phyloP scores from a whole-genome alignment of 2,888 invertebrate genomes.

The Anthrax anthrax region DNA sequence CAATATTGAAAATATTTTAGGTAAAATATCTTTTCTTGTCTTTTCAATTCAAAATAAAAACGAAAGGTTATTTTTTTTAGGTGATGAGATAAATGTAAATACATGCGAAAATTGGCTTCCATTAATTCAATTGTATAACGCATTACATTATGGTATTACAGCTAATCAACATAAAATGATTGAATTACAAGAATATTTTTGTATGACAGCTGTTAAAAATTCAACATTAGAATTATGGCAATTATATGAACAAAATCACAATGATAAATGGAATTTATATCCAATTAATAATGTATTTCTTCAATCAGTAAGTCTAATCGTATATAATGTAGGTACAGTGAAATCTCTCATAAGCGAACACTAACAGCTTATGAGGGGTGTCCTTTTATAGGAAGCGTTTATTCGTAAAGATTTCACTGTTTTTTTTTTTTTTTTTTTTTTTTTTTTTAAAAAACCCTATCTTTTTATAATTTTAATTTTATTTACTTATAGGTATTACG shows the following conservation, averaged over 20 bases:
- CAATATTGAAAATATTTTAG: constrained; percentile 21
- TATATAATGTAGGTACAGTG: no score
- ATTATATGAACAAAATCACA: constrained; percentile 20
- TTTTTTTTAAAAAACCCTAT: not conserved
- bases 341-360: no score
- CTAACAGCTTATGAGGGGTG: no score
- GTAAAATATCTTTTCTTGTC: no score
- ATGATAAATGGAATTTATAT: constrained; percentile 25
- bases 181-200: constrained; percentile 28
- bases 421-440: not conserved
- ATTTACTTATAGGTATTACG: constrained; percentile 22
- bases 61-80: no score
- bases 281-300: constrained; percentile 34
- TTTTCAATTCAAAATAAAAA: no score
- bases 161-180: constrained; percentile 20
- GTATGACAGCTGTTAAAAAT: constrained; percentile 32
- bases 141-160: constrained; percentile 19
- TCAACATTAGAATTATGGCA: constrained; percentile 22
- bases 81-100: constrained; percentile 29
- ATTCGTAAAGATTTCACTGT: no score
- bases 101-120: constrained; percentile 34
- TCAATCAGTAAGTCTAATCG: constrained; percentile 24
- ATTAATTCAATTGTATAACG: constrained; percentile 27
- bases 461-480: not conserved
- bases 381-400: no score